Conservation (phyloP, 2,113 vertebrate species). For the Megaleporinus macrocephalus region DNA sequence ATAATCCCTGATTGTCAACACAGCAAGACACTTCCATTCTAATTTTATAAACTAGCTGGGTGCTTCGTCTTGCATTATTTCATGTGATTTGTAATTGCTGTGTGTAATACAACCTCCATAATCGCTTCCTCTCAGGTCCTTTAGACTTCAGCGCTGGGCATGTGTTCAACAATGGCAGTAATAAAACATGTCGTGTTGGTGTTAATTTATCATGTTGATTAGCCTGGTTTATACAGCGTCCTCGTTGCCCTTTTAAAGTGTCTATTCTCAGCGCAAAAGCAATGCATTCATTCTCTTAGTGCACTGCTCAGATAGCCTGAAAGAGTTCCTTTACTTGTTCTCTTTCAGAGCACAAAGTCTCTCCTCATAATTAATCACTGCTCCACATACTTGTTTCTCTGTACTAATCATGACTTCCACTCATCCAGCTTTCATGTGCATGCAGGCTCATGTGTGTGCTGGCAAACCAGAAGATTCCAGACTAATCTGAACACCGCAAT, state of each 20-base stretch:
- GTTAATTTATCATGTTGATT: constrained; percentile 45
- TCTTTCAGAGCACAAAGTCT: constrained; percentile 10
- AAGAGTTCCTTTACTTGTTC: constrained; percentile 14
- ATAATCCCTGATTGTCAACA: constrained; percentile 31
- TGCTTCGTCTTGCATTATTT: constrained; percentile 32
- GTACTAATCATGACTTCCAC: constrained; percentile 40
- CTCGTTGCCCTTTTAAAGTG: constrained; percentile 26
- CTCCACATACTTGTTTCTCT: constrained; percentile 18
- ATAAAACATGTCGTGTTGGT: constrained; percentile 36
- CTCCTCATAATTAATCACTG: constrained; percentile 35
- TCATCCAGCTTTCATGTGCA: constrained; percentile 35
- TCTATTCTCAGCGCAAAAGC: constrained; percentile 12
- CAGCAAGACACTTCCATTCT: constrained; percentile 32
- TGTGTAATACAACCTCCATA: constrained; percentile 14
- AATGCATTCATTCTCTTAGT: constrained; percentile 26
- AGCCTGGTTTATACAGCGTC: constrained; percentile 23
- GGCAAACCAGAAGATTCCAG: not conserved
- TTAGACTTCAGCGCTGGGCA: constrained; percentile 22
- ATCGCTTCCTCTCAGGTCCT: constrained; percentile 38
- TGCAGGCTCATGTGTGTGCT: constrained; percentile 22
- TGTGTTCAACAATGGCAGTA: constrained; percentile 28
- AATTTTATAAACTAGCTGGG: constrained; percentile 14
- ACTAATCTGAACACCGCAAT: not conserved
- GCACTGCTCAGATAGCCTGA: constrained; percentile 25
- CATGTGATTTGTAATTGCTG: constrained; percentile 30